Conservation (phyloP, 2,888 invertebrate species). For the Oscheius sp. region DNA sequence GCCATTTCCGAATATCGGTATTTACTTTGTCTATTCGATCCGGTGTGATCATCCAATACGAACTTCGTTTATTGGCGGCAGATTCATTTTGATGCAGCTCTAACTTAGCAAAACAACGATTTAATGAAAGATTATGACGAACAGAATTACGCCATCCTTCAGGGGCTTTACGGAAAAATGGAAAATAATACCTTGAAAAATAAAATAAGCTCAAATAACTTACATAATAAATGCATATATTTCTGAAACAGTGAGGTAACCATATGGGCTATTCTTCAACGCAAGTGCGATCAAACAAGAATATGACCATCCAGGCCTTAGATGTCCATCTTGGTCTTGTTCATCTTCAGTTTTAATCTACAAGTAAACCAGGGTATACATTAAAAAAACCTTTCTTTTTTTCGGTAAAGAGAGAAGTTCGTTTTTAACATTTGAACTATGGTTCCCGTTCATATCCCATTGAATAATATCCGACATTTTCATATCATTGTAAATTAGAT, state of each 20-base stretch:
- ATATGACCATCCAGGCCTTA: conserved; percentile 94
- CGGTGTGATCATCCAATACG: conserved; percentile 96
- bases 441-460: too few species aligned
- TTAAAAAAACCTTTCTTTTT: conserved; percentile 70
- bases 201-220: conserved; percentile 71
- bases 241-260: conserved; percentile 94
- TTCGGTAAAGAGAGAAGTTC: conserved; percentile 11
- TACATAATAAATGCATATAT: conserved; percentile 98
- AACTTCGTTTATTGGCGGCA: conserved; percentile 71
- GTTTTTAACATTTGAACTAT: too few species aligned
- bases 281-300: conserved; percentile 98
- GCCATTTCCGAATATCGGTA: conserved; percentile 96
- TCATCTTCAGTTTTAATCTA: background rate
- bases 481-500: too few species aligned
- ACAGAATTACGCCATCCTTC: conserved; percentile 99
- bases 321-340: conserved; percentile 77
- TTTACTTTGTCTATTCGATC: conserved; percentile 94
- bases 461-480: too few species aligned
- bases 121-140: conserved; percentile 92
- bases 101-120: conserved; percentile 98
- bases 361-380: background rate
- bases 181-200: conserved; percentile 88
- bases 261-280: conserved; percentile 90
- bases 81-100: conserved; percentile 74
- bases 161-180: conserved; percentile 96